phyloP scores from a whole-genome alignment of 1,140 invertebrate species.

The Mercenaria mercenaria region DNA sequence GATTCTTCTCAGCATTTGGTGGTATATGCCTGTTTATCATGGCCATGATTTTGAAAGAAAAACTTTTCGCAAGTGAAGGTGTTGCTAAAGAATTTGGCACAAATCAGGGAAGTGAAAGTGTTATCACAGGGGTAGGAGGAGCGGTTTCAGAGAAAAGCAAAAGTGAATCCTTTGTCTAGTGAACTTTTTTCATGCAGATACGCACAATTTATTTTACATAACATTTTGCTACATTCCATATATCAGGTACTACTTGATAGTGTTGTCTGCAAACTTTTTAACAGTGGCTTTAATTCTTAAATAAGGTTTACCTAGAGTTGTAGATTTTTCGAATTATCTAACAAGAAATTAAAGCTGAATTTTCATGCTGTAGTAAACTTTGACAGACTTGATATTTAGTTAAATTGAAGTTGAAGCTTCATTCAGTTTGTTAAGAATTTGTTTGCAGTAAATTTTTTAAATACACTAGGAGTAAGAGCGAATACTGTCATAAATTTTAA shows the following conservation, averaged over 20 bases:
- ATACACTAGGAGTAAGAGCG: no score
- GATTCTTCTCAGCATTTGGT: conserved; percentile 89
- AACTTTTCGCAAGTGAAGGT: conserved; percentile 58
- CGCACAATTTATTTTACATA: neutral
- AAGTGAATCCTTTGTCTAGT: conserved; percentile 27
- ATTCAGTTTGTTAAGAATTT: no score
- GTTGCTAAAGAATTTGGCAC: conserved; percentile 52
- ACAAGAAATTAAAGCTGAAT: no score
- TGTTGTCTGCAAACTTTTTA: neutral
- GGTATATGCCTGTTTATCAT: conserved; percentile 81
- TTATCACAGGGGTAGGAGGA: conserved; percentile 23
- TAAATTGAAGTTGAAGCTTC: no score
- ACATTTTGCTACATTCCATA: neutral
- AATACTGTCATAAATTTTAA: no score
- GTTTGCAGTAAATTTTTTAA: no score
- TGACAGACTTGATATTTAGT: no score
- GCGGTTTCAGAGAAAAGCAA: conserved; percentile 31
- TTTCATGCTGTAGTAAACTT: no score
- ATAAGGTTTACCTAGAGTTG: no score
- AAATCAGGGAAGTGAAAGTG: conserved; percentile 30
- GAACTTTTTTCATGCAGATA: neutral
- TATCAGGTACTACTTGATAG: no score
- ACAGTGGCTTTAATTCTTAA: no score
- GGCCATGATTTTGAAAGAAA: conserved; percentile 76
- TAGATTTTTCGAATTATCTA: no score